phyloP scores from a whole-genome alignment of 2,113 vertebrate species.

The Dipodomys ordii region DNA sequence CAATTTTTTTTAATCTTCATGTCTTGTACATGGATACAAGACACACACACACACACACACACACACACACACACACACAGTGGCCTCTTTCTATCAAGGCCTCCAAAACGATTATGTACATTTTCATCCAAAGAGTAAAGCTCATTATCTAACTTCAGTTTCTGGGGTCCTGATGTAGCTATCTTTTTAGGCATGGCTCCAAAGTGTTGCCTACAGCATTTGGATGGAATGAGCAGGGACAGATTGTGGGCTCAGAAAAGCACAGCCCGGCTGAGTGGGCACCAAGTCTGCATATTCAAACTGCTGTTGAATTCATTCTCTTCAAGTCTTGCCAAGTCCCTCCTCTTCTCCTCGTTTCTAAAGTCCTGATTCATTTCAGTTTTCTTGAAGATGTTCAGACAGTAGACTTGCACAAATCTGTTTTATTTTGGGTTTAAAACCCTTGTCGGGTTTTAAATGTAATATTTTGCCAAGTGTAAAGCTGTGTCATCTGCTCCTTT shows the following conservation, averaged over 20 bases:
- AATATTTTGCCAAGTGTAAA: conserved; percentile 78
- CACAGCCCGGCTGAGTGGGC: conserved; percentile 57
- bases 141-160: conserved; percentile 50
- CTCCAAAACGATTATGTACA: neutral
- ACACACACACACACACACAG: neutral
- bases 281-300: conserved; percentile 51
- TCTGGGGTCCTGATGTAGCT: conserved; percentile 56
- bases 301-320: conserved; percentile 66
- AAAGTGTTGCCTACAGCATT: conserved; percentile 80
- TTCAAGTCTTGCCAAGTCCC: conserved; percentile 67
- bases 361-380: conserved; percentile 77
- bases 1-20: neutral
- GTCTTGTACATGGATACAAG: conserved; percentile 74
- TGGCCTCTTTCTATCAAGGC: neutral
- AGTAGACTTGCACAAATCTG: conserved; percentile 1
- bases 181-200: conserved; percentile 78
- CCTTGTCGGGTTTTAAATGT: conserved; percentile 54
- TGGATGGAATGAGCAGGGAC: conserved; percentile 52
- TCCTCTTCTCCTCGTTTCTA: conserved; percentile 50
- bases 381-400: conserved; percentile 68
- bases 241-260: conserved; percentile 81
- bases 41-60: neutral
- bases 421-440: conserved; percentile 50
- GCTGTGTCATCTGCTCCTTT: conserved; percentile 81
- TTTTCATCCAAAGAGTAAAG: neutral